Conservation (phyloP, 1,140 invertebrate species). For the Lepidostoma basale region DNA sequence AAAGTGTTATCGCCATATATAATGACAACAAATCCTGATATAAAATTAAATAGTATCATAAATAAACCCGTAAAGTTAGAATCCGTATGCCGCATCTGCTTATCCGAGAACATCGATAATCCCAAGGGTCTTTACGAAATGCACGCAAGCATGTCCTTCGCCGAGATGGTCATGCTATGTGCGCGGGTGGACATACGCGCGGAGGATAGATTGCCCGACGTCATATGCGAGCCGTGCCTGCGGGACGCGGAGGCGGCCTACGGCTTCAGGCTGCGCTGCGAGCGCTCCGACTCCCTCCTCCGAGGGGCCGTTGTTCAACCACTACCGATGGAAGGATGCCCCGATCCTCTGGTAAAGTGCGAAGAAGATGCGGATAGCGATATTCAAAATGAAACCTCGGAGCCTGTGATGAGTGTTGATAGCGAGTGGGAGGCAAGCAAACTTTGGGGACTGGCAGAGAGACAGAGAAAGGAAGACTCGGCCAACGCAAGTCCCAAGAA, state of each 20-base stretch:
- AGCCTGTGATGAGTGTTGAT: neutral
- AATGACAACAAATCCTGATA: too few relatives aligned
- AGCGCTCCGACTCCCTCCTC: neutral
- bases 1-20: too few relatives aligned
- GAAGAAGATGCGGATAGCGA: too few relatives aligned
- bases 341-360: too few relatives aligned
- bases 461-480: too few relatives aligned
- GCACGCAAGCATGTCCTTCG: too few relatives aligned
- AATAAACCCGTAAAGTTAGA: too few relatives aligned
- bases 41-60: too few relatives aligned
- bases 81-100: neutral
- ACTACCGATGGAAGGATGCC: neutral
- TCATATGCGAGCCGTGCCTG: neutral
- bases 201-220: neutral
- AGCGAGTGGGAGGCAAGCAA: too few relatives aligned
- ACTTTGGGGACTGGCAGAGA: too few relatives aligned
- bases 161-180: neutral
- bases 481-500: too few relatives aligned
- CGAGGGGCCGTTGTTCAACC: neutral
- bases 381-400: neutral
- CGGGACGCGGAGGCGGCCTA: neutral
- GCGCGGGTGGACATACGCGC: neutral
- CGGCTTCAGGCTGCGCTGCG: neutral
- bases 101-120: neutral
- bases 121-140: neutral